Conservation (phyloP, 2,797 vertebrate species). For the Decapterus maruadsi region DNA sequence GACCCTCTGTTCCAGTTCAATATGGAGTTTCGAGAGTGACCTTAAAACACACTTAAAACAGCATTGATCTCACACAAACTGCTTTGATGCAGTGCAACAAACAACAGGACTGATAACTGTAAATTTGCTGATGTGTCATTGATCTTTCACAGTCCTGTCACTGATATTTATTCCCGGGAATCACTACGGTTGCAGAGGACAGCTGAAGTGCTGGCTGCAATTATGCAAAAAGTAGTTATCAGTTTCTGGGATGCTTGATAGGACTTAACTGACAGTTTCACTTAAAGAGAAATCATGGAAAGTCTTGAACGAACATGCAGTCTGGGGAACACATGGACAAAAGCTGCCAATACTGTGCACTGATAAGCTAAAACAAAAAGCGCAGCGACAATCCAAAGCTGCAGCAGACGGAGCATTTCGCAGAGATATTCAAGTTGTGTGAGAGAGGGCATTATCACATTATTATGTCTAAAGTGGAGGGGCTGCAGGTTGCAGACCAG, state of each 20-base stretch:
- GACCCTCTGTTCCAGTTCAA: conserved; percentile 49
- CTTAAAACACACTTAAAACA: conserved; percentile 33
- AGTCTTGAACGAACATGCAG: neutral
- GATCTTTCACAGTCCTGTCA: conserved; percentile 31
- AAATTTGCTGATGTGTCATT: conserved; percentile 26
- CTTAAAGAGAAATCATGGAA: neutral
- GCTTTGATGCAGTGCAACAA: conserved; percentile 31
- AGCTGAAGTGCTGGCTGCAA: neutral
- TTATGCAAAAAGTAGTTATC: neutral
- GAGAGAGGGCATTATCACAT: neutral
- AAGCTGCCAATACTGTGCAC: neutral
- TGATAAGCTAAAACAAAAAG: neutral
- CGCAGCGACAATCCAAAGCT: neutral
- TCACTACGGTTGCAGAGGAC: neutral
- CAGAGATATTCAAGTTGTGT: neutral
- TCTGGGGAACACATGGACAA: neutral
- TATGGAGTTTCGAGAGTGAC: conserved; percentile 32
- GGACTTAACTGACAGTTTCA: neutral
- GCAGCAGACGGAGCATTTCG: neutral
- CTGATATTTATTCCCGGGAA: conserved; percentile 8
- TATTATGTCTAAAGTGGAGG: conserved; percentile 18
- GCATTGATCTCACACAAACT: neutral
- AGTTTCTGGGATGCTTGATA: neutral
- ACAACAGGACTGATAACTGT: conserved; percentile 23
- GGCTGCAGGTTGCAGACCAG: conserved; percentile 16